phyloP scores from a whole-genome alignment of 64 coral and sea anemone species.

The Pocillopora damicornis region DNA sequence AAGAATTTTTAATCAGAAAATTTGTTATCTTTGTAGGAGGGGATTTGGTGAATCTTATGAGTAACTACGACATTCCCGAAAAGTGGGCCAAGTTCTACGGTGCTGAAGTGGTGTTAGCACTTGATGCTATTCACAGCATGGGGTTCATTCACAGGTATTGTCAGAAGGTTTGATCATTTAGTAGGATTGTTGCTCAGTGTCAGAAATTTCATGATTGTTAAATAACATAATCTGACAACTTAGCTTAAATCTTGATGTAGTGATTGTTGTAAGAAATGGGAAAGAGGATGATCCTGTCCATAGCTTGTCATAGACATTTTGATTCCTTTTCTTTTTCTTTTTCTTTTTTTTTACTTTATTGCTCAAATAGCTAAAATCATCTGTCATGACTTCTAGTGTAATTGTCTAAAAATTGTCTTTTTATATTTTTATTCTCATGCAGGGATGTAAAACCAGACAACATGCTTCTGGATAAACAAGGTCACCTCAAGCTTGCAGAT shows the following conservation, averaged over 20 bases:
- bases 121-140: conserved; percentile 97
- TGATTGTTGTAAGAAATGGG: too few species aligned
- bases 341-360: too few species aligned
- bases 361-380: too few species aligned
- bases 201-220: too few species aligned
- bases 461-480: conserved; percentile 93
- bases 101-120: conserved; percentile 91
- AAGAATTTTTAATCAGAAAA: background rate
- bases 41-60: conserved; percentile 98
- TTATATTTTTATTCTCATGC: background rate
- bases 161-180: background rate
- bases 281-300: too few species aligned
- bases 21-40: conserved; percentile 47
- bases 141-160: conserved; percentile 98
- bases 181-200: too few species aligned
- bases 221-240: too few species aligned
- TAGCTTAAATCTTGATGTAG: too few species aligned
- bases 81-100: conserved; percentile 99
- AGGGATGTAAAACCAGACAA: conserved; percentile 99
- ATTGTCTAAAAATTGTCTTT: background rate
- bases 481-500: conserved; percentile 96
- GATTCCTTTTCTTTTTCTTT: background rate
- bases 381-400: too few species aligned
- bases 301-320: too few species aligned
- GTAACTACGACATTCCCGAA: conserved; percentile 99